Base-by-base conservation (phyloP, 2,888 invertebrate species). In the Sylvicola cinctus region DNA sequence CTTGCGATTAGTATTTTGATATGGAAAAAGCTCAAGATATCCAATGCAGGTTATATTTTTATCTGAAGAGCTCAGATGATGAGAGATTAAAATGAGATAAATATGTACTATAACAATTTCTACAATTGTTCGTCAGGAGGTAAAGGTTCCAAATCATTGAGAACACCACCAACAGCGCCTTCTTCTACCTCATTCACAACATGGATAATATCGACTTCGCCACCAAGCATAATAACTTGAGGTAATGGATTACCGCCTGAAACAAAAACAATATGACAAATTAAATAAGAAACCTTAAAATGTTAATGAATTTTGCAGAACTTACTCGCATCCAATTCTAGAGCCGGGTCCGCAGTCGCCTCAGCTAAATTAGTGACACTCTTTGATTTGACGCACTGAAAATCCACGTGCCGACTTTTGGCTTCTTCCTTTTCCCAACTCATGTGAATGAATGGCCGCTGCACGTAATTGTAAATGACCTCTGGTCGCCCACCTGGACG, bases 371-470 rank as follows among this genome's bases (percentile, higher is more conserved):
- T 95, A 8, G 93, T 95, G 17, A 95, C 91, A 0, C 91, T 91
- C 52, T 96, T 95, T 3, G 90, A 91, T 58, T 93, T 95, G 36
- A 96, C 91, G 53, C 95, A 96, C 62, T 96, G 88, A 51, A 96
- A 99, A 58, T 99, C 98, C 0, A 99, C 98, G 52, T 99, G 98
- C 2, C 98, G 74, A 49, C 90, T 91, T 52, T 95, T 93, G 0
- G 95, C 96, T 49, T 99, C 98, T 50, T 99, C 98, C 49, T 99
- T 99, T 54, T 99, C 98, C 98, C 98, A 99, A 0, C 58, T 57
- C 59, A 58, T 58, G 51, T 95, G 91, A 35, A 99, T 85, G 58
- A 99, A 99, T 0, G 98, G 98, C 2, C 98, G 67, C 54, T 99
- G 98, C 0, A 99, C 96, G 56, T 99, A 99, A 61, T 96, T 98